phyloP scores from a whole-genome alignment of 1,140 invertebrate species.

The Scylla paramamosain region DNA sequence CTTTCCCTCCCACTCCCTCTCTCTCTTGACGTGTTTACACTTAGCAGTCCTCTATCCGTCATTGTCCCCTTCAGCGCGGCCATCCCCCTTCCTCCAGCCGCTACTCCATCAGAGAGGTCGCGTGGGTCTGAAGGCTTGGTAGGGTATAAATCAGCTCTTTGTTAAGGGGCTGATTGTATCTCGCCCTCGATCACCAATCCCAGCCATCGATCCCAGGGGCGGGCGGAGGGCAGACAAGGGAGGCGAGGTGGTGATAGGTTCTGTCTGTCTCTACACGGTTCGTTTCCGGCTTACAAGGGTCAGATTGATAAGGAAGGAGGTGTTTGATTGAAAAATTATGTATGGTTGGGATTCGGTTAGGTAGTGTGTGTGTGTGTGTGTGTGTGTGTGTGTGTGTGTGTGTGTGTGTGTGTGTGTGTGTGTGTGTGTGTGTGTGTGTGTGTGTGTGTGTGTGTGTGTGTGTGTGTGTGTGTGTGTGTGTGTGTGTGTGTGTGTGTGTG shows the following conservation, averaged over 20 bases:
- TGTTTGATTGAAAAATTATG: conserved; percentile 17
- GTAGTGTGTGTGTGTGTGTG: not conserved
- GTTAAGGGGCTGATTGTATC: not conserved
- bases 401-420: conserved; percentile 12
- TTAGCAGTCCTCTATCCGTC: not conserved
- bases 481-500: too few relatives aligned
- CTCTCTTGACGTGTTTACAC: not conserved
- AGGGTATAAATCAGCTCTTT: conserved; percentile 14
- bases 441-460: too few relatives aligned
- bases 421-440: not conserved
- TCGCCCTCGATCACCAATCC: not conserved
- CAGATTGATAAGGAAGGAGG: not conserved
- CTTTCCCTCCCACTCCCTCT: not conserved
- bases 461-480: too few relatives aligned
- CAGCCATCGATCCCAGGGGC: not conserved
- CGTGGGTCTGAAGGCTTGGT: not conserved
- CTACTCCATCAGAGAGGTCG: not conserved
- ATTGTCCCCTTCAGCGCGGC: not conserved
- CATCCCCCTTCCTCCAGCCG: not conserved
- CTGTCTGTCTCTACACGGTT: not conserved
- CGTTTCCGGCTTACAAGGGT: not conserved
- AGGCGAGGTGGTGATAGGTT: not conserved
- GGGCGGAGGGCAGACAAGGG: not conserved
- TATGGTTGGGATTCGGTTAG: not conserved
- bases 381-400: not conserved